A percentile compares a stretch with the other conserved stretches of the same genome.
Conservation (phyloP, 2,888 invertebrate species). For the Arenicola marina region DNA sequence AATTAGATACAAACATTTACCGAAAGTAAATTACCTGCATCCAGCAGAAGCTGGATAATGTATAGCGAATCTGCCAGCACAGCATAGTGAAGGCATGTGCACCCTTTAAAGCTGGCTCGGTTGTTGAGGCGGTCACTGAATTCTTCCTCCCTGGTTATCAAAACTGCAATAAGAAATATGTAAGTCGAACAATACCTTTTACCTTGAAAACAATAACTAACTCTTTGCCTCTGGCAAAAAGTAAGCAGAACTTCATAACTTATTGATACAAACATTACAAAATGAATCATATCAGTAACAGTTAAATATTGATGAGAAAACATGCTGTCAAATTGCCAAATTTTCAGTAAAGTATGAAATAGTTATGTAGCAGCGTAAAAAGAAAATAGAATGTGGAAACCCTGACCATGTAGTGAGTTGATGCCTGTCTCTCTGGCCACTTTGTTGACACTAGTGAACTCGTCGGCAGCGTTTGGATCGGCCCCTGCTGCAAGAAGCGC, state of each 20-base stretch:
- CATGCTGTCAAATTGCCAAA: background rate
- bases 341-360: background rate
- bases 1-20: no score
- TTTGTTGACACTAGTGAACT: slow-evolving; percentile 73
- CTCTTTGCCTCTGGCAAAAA: background rate
- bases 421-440: slow-evolving; percentile 71
- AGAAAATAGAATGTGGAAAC: background rate
- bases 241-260: no score
- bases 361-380: background rate
- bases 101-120: slow-evolving; percentile 79
- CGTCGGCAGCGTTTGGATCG: slow-evolving; percentile 76
- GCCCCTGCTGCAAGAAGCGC: slow-evolving; percentile 71
- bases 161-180: slow-evolving; percentile 47
- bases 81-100: slow-evolving; percentile 88
- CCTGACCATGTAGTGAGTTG: slow-evolving; percentile 67
- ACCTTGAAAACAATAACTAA: background rate
- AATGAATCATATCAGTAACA: background rate
- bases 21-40: slow-evolving; percentile 65
- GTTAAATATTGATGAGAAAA: background rate
- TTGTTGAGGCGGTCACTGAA: slow-evolving; percentile 71
- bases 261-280: no score
- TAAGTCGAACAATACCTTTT: background rate
- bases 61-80: slow-evolving; percentile 74
- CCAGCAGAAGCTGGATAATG: slow-evolving; percentile 71
- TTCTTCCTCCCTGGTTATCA: slow-evolving; percentile 75